Conservation (phyloP, 1,140 invertebrate species). For the Dendrolimus kikuchii region DNA sequence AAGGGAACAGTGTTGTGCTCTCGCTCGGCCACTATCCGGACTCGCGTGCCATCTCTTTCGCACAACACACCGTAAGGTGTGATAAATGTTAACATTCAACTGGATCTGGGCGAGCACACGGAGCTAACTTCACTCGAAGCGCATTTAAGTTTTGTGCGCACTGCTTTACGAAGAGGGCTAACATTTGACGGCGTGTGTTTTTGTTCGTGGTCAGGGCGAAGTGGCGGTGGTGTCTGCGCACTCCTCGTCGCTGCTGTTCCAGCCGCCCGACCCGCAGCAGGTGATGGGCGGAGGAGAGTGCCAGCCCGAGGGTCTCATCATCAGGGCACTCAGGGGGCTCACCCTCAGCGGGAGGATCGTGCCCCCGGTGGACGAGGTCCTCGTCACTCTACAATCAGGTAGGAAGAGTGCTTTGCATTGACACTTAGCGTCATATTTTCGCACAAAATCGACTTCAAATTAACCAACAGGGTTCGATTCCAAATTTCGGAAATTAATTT, state of each 20-base stretch:
- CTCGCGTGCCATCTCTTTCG: too few species aligned
- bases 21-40: too few species aligned
- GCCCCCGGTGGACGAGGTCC: conserved; percentile 75
- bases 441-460: too few species aligned
- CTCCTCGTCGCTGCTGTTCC: conserved; percentile 82
- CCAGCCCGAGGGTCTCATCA: conserved; percentile 74
- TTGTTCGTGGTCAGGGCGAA: conserved; percentile 58
- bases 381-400: conserved; percentile 64
- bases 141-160: conserved; percentile 73
- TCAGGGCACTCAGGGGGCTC: conserved; percentile 72
- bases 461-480: too few species aligned
- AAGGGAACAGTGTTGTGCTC: too few species aligned
- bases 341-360: conserved; percentile 65
- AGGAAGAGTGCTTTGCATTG: neutral
- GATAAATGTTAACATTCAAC: too few species aligned
- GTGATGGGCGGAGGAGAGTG: conserved; percentile 83
- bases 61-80: too few species aligned
- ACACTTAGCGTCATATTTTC: too few species aligned
- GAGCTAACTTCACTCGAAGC: conserved; percentile 3
- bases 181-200: too few species aligned
- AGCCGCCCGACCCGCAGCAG: conserved; percentile 72
- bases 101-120: too few species aligned
- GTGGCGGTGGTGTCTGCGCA: conserved; percentile 75
- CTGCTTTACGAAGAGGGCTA: conserved; percentile 70
- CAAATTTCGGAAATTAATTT: too few species aligned